phyloP scores from a whole-genome alignment of 2,113 vertebrate species.

The Prionailurus bengalensis region DNA sequence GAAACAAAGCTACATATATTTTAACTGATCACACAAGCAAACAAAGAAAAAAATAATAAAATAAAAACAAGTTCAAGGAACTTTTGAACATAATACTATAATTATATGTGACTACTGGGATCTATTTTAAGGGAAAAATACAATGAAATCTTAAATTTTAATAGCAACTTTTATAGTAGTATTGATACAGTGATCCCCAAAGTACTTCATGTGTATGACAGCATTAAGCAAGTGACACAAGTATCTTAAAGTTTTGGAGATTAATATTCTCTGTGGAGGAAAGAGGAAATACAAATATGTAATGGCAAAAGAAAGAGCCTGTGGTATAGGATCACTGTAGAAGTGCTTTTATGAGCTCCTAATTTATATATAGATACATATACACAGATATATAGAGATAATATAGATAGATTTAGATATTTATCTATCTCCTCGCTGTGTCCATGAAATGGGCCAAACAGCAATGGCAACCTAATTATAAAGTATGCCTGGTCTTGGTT shows the following conservation, averaged over 20 bases:
- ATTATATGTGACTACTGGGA: background rate
- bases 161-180: background rate
- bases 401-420: too few relatives aligned
- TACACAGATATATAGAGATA: too few relatives aligned
- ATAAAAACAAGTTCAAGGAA: background rate
- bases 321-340: background rate
- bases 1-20: background rate
- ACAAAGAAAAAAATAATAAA: background rate
- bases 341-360: background rate
- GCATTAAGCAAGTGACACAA: background rate
- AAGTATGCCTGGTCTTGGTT: background rate
- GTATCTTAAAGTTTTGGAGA: background rate
- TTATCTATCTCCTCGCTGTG: background rate
- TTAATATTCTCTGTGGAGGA: background rate
- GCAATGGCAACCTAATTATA: background rate
- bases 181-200: background rate
- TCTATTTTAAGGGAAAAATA: background rate
- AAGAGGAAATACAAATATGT: background rate
- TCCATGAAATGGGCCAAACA: background rate
- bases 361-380: background rate
- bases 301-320: background rate
- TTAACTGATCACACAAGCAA: background rate
- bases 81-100: background rate
- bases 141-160: background rate
- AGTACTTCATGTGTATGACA: background rate